These are phyloP conservation scores for Congeria kusceri DNA, from an alignment of 2,888 invertebrate species.

Conservation along the genomic window DNA sequence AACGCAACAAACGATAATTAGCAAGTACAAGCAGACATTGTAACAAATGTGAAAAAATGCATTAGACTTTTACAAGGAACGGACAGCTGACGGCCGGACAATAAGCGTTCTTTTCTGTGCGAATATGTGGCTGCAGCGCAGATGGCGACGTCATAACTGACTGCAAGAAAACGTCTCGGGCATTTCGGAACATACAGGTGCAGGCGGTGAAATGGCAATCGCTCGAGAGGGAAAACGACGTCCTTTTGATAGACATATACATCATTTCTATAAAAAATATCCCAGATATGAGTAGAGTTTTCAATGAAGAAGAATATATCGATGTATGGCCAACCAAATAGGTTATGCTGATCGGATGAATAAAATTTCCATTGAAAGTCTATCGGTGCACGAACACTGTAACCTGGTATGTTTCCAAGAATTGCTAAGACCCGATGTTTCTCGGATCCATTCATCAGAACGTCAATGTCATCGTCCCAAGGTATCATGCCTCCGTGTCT, in stretches of 20 bases:
- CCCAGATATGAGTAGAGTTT: constrained; percentile 65
- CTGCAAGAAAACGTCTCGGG: constrained; percentile 38
- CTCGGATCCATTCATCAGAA: constrained; percentile 56
- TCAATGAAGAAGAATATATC: constrained; percentile 62
- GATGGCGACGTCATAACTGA: constrained; percentile 55
- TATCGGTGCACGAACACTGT: constrained; percentile 30
- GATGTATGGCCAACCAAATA: constrained; percentile 60
- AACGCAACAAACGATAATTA: too few species aligned
- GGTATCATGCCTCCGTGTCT: constrained; percentile 67
- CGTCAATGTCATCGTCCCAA: constrained; percentile 72
- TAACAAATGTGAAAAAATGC: constrained; percentile 53
- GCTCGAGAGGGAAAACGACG: constrained; percentile 57
- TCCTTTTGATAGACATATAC: constrained; percentile 47
- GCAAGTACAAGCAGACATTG: not conserved
- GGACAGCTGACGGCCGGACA: constrained; percentile 17
- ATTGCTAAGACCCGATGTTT: constrained; percentile 22
- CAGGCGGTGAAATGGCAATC: constrained; percentile 45
- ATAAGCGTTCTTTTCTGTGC: constrained; percentile 22
- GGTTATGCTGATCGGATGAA: not conserved
- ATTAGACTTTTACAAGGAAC: constrained; percentile 44
- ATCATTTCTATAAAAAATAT: constrained; percentile 36
- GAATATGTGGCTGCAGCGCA: constrained; percentile 52
- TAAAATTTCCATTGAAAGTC: constrained; percentile 67
- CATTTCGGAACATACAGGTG: constrained; percentile 50
- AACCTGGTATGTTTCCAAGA: constrained; percentile 31